These are phyloP conservation scores for Calephelis nemesis DNA, from an alignment of 1,140 invertebrate species.

Conservation along the genomic window DNA sequence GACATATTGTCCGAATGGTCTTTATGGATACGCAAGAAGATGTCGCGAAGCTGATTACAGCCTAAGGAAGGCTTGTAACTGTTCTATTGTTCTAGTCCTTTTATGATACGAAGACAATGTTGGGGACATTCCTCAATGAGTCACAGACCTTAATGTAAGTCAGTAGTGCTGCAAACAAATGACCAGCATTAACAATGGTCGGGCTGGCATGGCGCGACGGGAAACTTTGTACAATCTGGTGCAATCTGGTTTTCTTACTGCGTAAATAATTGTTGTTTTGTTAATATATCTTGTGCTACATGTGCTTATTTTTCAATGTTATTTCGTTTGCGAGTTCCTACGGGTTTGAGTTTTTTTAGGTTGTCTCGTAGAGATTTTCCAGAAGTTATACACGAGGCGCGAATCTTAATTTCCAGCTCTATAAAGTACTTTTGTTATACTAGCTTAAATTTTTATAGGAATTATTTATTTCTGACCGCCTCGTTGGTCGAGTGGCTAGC, in stretches of 20 bases:
- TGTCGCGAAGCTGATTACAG: constrained; percentile 16
- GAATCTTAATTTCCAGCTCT: too few relatives aligned
- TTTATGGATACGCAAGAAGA: constrained; percentile 8
- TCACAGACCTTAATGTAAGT: constrained; percentile 37
- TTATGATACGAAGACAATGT: constrained; percentile 44
- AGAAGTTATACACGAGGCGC: too few relatives aligned
- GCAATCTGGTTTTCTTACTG: constrained; percentile 15
- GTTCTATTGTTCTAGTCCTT: constrained; percentile 54
- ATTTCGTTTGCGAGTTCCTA: not conserved
- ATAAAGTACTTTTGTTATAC: too few relatives aligned
- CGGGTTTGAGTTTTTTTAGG: too few relatives aligned
- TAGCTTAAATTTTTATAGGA: too few relatives aligned
- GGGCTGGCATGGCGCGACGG: constrained; percentile 11
- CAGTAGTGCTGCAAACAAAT: constrained; percentile 33
- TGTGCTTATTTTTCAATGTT: not conserved
- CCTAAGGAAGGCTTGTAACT: constrained; percentile 13
- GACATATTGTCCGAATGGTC: not conserved
- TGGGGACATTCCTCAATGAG: constrained; percentile 41
- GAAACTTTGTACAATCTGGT: constrained; percentile 18
- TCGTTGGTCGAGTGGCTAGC: too few relatives aligned
- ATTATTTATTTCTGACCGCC: too few relatives aligned
- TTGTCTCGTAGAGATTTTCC: too few relatives aligned
- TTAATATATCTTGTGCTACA: not conserved
- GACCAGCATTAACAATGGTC: constrained; percentile 28
- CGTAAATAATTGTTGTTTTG: constrained; percentile 19